Base-by-base conservation (phyloP, 2,888 invertebrate genomes). In the Drosophila setosimentum region DNA sequence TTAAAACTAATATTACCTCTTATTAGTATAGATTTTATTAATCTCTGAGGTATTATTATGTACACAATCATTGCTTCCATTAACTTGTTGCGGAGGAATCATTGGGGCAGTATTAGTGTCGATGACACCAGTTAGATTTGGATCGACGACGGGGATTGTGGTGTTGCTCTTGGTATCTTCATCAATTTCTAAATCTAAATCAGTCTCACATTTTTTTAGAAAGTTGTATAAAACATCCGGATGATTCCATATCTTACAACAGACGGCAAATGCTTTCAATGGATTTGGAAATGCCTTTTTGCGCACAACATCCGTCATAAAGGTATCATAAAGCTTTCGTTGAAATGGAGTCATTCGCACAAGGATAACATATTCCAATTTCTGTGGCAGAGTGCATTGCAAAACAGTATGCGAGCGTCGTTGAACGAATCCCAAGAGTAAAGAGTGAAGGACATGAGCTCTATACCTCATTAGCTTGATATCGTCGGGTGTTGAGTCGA, bases 161-260 rank as follows among this genome's bases (percentile, higher is more conserved):
- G 68, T 65, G 37, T 55, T 55, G 60, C 62, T 64, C 60, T 88
- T 88, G 16, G 88, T 71, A 60, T 95, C 95, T 18, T 96, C 95
- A 92, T 97, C 97, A 64, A 97, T 93, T 92, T 97, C 97, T 81
- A 97, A 94, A 93, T 97, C 97, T 87, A 95, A 94, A 85, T 95
- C 95, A 30, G 96, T 96, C 87, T 96, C 96, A 53, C 97, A 95
- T 91, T 97, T 97, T 90, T 96, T 96, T 67, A 98, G 93, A 91
- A 97, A 98, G 91, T 98, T 96, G 92, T 97, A 98, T 33, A 98
- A 92, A 24, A 98, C 97, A 92, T 98, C 98, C 0, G 98, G 98
- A 93, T 98, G 98, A 92, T 98, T 98, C 98, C 98, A 98, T 83
- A 98, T 98, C 95, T 99, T 99, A 92, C 99, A 99, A 92, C 99